Evolutionary conservation across 92 coral and sea anemone species (phyloP), one percentile per base, ranked within the genome.

Genomic region (Porites lobata): DNA sequence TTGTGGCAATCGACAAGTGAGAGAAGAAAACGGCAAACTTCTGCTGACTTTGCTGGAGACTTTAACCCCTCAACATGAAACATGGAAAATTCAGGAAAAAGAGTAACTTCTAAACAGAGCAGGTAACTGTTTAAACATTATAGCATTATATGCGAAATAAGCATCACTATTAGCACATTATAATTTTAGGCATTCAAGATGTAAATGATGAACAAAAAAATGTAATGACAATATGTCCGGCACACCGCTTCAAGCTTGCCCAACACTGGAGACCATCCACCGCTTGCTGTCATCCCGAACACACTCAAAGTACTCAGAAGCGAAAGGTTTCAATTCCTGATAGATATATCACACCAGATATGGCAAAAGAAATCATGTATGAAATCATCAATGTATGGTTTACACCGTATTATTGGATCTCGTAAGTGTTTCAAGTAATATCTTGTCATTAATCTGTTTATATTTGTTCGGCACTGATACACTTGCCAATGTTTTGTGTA

Each of bases 111-210:
- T 71, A 71, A 71, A 71, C 76, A 71, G 76, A 71, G 76, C 76
- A 71, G 76, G 76, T 71, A 71, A 71, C 76, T 26, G 53, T 71
- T 71, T 71, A 29, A 71, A 71, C 76, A 71, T 26, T 1, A 26
- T 1, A 26, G 29, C 29, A 26, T 26, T 26, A 26, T 26, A 26
- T 65, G 71, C 71, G 13, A 65, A 8, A 65, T 8, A 8, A 65
- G n/a, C 54, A 71, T 29, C 54, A 26, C 76, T 14, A 29, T 71
- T 26, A 6, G 1, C 76, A 71, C 54, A 26, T 71, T 72, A 72
- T 72, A 26, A 74, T 74, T 74, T 74, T 74, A 50, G 78, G 78
- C 78, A 74, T 74, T 74, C 63, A 74, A 74, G 78, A 74, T 50
- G 78, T 74, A 74, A 50, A 74, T 13, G 78, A 50, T 74, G 74